These are phyloP conservation scores for Cetoscarus ocellatus DNA, from an alignment of 2,797 vertebrate genomes.

Conservation along the genomic window DNA sequence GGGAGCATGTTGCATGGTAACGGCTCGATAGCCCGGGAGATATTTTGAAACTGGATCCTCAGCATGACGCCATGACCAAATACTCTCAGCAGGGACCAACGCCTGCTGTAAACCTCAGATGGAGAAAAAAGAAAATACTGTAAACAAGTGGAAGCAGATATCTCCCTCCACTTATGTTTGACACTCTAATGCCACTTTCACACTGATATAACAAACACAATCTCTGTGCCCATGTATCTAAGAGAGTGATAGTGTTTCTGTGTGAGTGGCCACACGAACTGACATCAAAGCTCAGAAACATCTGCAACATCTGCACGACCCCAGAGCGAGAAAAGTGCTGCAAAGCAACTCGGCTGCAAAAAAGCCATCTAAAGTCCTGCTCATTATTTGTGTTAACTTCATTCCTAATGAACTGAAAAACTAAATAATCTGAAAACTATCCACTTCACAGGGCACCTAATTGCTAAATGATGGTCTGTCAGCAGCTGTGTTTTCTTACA, in stretches of 20 bases:
- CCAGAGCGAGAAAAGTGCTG: slow-evolving; percentile 28
- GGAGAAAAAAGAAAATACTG: slow-evolving; percentile 32
- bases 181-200: slow-evolving; percentile 20
- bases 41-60: slow-evolving; percentile 75
- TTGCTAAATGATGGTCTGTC: slow-evolving; percentile 62
- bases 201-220: slow-evolving; percentile 4
- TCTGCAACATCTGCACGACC: slow-evolving; percentile 30
- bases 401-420: slow-evolving; percentile 69
- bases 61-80: slow-evolving; percentile 59
- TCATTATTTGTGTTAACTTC: slow-evolving; percentile 65
- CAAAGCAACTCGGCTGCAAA: slow-evolving; percentile 48
- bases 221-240: slow-evolving; percentile 22
- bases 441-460: slow-evolving; percentile 35
- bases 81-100: slow-evolving; percentile 41
- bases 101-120: slow-evolving; percentile 41
- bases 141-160: slow-evolving; percentile 56
- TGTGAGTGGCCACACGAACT: slow-evolving; percentile 14
- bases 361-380: slow-evolving; percentile 48
- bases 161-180: slow-evolving; percentile 42
- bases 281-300: slow-evolving; percentile 8
- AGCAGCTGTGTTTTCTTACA: slow-evolving; percentile 16
- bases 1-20: slow-evolving; percentile 70
- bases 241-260: neutral
- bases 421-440: slow-evolving; percentile 53
- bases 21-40: slow-evolving; percentile 56